Evolutionary conservation across 2,888 invertebrate genomes (phyloP), one percentile per base, ranked within the genome.

Genomic region (Dromius quadrimaculatus): DNA sequence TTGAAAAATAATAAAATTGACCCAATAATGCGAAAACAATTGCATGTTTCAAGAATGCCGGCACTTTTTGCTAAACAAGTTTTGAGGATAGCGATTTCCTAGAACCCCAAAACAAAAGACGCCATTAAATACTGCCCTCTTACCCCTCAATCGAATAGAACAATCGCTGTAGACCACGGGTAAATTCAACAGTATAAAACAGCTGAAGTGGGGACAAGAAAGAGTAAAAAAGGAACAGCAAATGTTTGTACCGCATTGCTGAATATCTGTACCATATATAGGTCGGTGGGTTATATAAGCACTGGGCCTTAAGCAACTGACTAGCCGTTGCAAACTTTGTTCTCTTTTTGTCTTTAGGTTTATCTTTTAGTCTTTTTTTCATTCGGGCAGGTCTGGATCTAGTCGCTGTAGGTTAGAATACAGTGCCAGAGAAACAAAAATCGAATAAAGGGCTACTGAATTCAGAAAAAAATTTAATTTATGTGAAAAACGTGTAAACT

Each of bases 241-340:
- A 61, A 57, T 41, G 22, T 59, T 54, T 45, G 71, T 57, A 74
- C 76, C 73, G 79, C 81, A 82, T 82, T 81, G 78, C 78, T 80
- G 75, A 75, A 76, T 79, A 81, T 81, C 81, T 54, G 81, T 80
- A 80, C 79, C 80, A 77, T 81, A 82, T 82, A 81, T 82, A 82
- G 76, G 77, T 77, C 77, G 75, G 76, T 76, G 75, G 74, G 76
- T 76, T 75, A 76, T 77, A 77, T 77, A 77, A 77, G 76, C 71
- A 54, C 65, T 47, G 50, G 43, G 65, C 50, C 62, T n/a, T 50
- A 28, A 34, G 34, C 34, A 59, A 59, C 59, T 19, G 59, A 23
- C 59, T 59, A 59, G 34, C 11, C 72, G 62, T 28, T 54, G 50
- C 8, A 13, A 15, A 4, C 23, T 68, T 72, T 69, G 22, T 13